Base-by-base conservation (phyloP, 2,888 invertebrate species). In the Cryptophagus acutangulus region DNA sequence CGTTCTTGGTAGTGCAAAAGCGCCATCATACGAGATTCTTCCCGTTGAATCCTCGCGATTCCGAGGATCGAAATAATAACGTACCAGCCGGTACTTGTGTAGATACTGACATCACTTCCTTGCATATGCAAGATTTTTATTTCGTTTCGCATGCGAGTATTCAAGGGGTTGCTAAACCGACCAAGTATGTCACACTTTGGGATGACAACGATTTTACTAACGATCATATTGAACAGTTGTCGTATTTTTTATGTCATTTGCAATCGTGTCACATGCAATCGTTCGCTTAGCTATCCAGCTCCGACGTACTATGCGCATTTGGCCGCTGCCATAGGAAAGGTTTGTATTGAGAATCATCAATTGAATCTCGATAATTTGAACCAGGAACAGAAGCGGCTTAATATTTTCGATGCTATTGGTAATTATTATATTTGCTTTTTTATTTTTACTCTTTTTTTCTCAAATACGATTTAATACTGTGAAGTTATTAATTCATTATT, bases 1-100 rank as follows among this genome's bases (percentile, higher is more conserved):
- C 94, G 17, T 95, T 94, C 67, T 71, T 96, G 28, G 87, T 96
- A 5, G 96, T 97, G 0, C 95, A 97, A 66, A 97, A 99, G 69
- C 77, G 97, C 0, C 97, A 97, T 72, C 96, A 97, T 63, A 92
- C 94, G 0, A 78, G 96, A 30, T 59, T 76, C 12, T 76, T 76
- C 48, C 75, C 76, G 1, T 58, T 57, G 1, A 56, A 66, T 42
- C 8, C n/a, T 1, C 43, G 38, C 2, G 70, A 73, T 46, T 57
- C 58, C 0, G 70, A 73, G 49, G 81, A 81, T 17, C 79, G 70
- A 58, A 83, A 81, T 49, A 71, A 72, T 3, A 90, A 89, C 42
- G 62, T 63, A 15, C 62, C 61, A 3, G 87, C 93, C 0, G 61
- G 59, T 28, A 63, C 63, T 5, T 61, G 61, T 33, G 90, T 94